A percentile compares a stretch with the other conserved stretches of the same genome.
Conservation (phyloP, 2,888 invertebrate species). For the Sipunculus nudus region DNA sequence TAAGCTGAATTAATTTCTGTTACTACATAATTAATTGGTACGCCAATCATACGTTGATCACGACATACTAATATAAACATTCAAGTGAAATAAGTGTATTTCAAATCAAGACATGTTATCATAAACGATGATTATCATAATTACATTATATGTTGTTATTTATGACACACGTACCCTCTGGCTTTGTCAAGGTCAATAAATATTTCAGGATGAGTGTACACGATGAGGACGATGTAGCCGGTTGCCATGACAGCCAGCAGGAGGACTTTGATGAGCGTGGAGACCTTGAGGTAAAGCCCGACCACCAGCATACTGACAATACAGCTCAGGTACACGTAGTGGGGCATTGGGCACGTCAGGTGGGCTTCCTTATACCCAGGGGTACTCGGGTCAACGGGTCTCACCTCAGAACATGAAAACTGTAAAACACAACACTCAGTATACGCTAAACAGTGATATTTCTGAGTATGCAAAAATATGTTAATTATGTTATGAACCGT, state of each 20-base stretch:
- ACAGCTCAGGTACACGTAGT: slow-evolving; percentile 87
- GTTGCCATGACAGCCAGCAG: slow-evolving; percentile 79
- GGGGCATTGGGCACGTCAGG: slow-evolving; percentile 76
- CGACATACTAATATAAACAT: too few species aligned
- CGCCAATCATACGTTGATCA: too few species aligned
- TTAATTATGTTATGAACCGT: too few species aligned
- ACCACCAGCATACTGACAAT: slow-evolving; percentile 85
- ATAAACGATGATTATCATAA: too few species aligned
- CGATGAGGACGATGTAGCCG: slow-evolving; percentile 82
- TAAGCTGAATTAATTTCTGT: too few species aligned
- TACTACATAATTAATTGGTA: too few species aligned
- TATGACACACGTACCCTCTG: slow-evolving; percentile 42
- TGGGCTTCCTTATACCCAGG: slow-evolving; percentile 71
- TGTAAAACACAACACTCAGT: too few species aligned
- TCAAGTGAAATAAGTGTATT: too few species aligned
- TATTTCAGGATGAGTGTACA: slow-evolving; percentile 81
- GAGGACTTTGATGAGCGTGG: slow-evolving; percentile 82
- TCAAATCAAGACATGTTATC: too few species aligned
- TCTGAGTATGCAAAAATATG: too few species aligned
- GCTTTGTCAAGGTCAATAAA: slow-evolving; percentile 81
- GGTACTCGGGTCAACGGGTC: slow-evolving; percentile 32
- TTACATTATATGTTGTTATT: slow-evolving; percentile 24
- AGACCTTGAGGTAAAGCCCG: slow-evolving; percentile 83
- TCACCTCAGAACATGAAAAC: too few species aligned
- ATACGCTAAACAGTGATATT: not conserved